Base-by-base conservation (phyloP, 2,888 invertebrate species). In the Chaetogeoica ovagalla region DNA sequence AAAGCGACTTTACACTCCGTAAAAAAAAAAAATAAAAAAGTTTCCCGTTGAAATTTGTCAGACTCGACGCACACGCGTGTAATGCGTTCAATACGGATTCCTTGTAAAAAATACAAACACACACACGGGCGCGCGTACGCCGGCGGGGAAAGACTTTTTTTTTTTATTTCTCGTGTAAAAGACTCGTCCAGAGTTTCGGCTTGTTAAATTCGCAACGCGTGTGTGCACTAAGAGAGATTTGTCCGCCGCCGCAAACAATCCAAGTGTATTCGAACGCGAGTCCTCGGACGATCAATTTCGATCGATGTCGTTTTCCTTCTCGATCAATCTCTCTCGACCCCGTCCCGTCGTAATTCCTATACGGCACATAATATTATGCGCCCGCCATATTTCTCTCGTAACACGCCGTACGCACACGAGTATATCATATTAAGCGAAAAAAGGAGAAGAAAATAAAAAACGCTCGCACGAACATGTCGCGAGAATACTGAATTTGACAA, bases 41-140 rank as follows among this genome's bases (percentile, higher is more conserved):
- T 77, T 69, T 21, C 21, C 52, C 52, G 68, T 52, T 11, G 60
- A 70, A 63, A 70, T 77, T 77, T 77, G 62, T 77, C 77, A 77
- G 62, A 77, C 69, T 77, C 69, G 21, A 62, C 30, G 70, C 62
- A 30, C 30, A 30, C 30, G 30, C 30, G 8, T 70, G 52, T 76
- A 76, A 77, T 70, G 60, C 23, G 69, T 69, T 70, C 70, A 62
- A 70, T 77, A 77, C 70, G 69, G 52, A 30, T 62, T 69, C 15
- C 62, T n/a, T 52, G n/a, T 52, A 52, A 11, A 39, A n/a, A 21
- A 55, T 52, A 65, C 17, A 15, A 2, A 13, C 17, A 7, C 6
- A 48, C 15, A 62, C 72, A 11, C 59, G 11, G 1, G 11, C 9
- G 11, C 48, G 11, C 48, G 11, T 11, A 48, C 48, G 11, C 5